These are phyloP conservation scores for Labroides dimidiatus DNA, from an alignment of 2,797 vertebrate genomes.

Conservation along the genomic window DNA sequence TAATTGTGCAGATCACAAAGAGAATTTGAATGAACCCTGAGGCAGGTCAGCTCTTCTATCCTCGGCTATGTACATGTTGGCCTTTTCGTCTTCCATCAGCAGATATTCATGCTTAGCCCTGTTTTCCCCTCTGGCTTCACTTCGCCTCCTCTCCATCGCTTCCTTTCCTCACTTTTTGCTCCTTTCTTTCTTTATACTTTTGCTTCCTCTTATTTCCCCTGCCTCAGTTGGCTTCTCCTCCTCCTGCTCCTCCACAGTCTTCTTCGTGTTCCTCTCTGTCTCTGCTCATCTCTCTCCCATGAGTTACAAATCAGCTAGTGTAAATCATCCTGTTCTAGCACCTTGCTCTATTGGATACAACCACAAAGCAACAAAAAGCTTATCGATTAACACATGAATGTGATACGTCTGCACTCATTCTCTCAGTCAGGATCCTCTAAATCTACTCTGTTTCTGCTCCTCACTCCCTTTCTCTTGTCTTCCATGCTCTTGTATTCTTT, in stretches of 20 bases:
- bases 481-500: constrained; percentile 4
- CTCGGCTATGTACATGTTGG: constrained; percentile 49
- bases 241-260: not conserved
- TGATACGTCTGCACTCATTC: constrained; percentile 48
- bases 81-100: constrained; percentile 74
- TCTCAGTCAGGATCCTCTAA: constrained; percentile 43
- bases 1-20: constrained; percentile 63
- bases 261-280: not conserved
- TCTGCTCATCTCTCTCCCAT: constrained; percentile 15
- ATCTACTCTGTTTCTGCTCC: constrained; percentile 3
- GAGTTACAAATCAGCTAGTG: constrained; percentile 63
- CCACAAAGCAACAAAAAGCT: constrained; percentile 65
- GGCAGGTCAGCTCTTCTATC: constrained; percentile 55
- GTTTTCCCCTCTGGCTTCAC: constrained; percentile 57
- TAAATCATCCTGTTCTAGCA: constrained; percentile 72
- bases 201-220: constrained; percentile 14
- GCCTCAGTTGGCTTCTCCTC: not conserved
- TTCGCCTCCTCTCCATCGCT: constrained; percentile 32
- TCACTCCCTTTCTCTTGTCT: not conserved
- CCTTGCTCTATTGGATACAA: constrained; percentile 66
- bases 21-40: constrained; percentile 68
- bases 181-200: constrained; percentile 12
- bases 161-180: constrained; percentile 24
- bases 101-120: constrained; percentile 64
- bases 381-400: constrained; percentile 75